These are phyloP conservation scores for Numenius arquata DNA, from an alignment of 2,113 vertebrate genomes.

Conservation along the genomic window DNA sequence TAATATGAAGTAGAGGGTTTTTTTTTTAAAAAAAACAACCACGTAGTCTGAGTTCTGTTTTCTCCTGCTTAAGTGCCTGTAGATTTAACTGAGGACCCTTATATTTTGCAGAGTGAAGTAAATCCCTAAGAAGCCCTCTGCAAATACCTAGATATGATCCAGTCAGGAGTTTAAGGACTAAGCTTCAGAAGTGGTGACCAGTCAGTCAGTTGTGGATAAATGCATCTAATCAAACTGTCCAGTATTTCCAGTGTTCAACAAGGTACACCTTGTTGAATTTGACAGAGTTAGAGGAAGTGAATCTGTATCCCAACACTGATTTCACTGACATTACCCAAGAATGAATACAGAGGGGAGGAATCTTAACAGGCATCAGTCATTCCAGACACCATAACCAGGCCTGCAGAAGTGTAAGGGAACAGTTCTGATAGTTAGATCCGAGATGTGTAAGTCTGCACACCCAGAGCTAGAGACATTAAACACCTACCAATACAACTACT, in stretches of 20 bases:
- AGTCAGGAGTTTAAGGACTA: not conserved
- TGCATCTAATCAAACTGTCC: not conserved
- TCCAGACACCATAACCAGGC: not conserved
- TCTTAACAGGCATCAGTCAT: not conserved
- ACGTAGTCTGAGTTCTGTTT: not conserved
- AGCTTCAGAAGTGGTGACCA: not conserved
- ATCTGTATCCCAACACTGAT: not conserved
- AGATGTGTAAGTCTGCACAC: not conserved
- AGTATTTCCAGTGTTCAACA: not conserved
- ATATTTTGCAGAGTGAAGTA: not conserved
- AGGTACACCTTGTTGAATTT: not conserved
- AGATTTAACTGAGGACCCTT: not conserved
- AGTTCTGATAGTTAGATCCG: not conserved
- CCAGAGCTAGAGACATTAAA: not conserved
- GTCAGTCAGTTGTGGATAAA: not conserved
- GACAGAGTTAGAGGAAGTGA: not conserved
- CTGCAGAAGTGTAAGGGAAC: not conserved
- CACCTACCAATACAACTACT: not conserved
- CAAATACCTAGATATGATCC: not conserved
- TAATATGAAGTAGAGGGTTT: not conserved
- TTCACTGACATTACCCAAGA: not conserved
- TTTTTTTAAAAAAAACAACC: not conserved
- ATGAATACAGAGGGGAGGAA: not conserved
- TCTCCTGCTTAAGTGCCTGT: not conserved
- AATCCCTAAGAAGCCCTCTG: not conserved